A percentile compares a stretch with the other conserved stretches of the same genome.
phyloP scores from a whole-genome alignment of 2,797 vertebrate genomes.

The Molossus alvarezi region DNA sequence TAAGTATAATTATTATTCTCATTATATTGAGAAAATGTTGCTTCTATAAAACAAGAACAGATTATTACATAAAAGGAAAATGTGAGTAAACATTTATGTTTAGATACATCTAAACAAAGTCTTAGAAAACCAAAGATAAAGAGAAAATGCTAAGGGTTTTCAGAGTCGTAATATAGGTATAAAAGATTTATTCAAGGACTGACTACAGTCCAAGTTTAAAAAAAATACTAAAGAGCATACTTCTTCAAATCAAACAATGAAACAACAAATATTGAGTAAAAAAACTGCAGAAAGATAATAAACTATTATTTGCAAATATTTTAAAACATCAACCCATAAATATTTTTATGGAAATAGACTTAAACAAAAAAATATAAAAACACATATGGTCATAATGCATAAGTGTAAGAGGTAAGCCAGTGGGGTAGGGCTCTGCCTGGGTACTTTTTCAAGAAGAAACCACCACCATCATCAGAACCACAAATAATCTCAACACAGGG shows the following conservation, averaged over 20 bases:
- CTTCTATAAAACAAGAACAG: neutral
- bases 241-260: constrained; percentile 32
- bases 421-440: neutral
- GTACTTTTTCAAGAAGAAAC: neutral
- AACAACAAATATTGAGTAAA: neutral
- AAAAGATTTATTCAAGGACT: constrained; percentile 2
- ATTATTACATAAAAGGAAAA: neutral
- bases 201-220: neutral
- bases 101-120: neutral
- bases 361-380: constrained; percentile 50
- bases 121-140: constrained; percentile 53
- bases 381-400: neutral
- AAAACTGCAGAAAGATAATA: neutral
- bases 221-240: constrained; percentile 27
- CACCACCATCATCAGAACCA: neutral
- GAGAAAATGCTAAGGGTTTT: constrained; percentile 40
- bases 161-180: neutral
- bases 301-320: constrained; percentile 8
- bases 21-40: neutral
- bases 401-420: neutral
- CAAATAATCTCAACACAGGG: neutral
- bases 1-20: constrained; percentile 10
- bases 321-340: neutral
- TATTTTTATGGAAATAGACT: constrained; percentile 6
- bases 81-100: neutral